phyloP scores from a whole-genome alignment of 1,140 invertebrate species.

The Magallana gigas region DNA sequence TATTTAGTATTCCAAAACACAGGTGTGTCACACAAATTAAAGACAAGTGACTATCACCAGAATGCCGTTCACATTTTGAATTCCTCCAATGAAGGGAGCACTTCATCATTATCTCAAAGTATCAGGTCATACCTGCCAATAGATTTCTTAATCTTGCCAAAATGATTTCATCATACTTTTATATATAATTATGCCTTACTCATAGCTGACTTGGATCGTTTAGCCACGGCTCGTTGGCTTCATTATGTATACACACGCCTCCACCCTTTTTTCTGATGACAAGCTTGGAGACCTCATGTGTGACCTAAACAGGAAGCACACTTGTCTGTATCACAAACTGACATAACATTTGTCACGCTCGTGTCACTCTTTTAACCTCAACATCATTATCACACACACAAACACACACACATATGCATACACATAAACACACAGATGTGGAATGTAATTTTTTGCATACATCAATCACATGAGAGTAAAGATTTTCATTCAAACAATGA shows the following conservation, averaged over 20 bases:
- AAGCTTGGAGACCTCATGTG: neutral
- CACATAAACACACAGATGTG: neutral
- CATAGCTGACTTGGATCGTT: neutral
- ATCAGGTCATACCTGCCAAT: conserved; percentile 15
- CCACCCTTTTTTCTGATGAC: conserved; percentile 18
- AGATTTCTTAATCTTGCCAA: neutral
- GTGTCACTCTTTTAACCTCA: neutral
- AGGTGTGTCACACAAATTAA: conserved; percentile 8
- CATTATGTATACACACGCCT: conserved; percentile 28
- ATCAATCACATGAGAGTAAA: neutral
- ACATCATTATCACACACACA: neutral
- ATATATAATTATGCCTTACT: conserved; percentile 4
- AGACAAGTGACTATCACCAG: neutral
- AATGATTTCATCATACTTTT: conserved; percentile 32
- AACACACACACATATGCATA: neutral
- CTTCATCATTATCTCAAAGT: neutral
- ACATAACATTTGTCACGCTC: conserved; percentile 1
- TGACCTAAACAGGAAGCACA: conserved; percentile 10
- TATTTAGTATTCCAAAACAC: neutral
- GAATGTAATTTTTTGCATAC: conserved; percentile 7
- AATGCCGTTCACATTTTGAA: neutral
- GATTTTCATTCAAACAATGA: neutral
- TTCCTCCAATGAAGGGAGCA: neutral
- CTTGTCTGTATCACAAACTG: neutral
- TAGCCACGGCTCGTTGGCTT: neutral